Evolutionary conservation across 2,113 vertebrate species (phyloP), one percentile per base, ranked within the genome.

Genomic region (Melanerpes aurifrons): DNA sequence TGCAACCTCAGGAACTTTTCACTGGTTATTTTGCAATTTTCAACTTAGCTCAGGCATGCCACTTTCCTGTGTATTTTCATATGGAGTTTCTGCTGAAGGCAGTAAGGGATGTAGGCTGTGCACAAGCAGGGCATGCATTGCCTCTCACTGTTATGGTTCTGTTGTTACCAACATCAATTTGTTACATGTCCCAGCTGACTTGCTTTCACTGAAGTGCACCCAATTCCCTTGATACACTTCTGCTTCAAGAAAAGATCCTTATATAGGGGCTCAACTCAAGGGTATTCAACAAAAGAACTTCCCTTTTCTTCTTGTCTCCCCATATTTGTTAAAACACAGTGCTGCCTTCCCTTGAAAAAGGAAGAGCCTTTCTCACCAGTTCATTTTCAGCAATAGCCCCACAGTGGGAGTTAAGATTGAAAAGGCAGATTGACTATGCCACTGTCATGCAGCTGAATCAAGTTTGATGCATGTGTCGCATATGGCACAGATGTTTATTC

Each of bases 121-220:
- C 29, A 11, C 56, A 53, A 24, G 21, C 43, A 71, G 40, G 48
- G 32, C 81, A 86, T 2, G 25, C 2, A 1, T 47, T 87, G 66
- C 66, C 31, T 74, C 76, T 66, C 26, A 74, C 72, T 96, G 66
- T 95, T 96, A 62, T 59, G 66, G 56, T 90, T 90, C 68, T 96
- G 93, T 90, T 95, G 87, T 94, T 94, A 90, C 81, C 89, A 95
- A 94, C 91, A 89, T 48, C 64, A 50, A 54, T 32, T 86, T 86
- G 21, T 89, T 59, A 37, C 69, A 75, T 35, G 57, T 21, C 64
- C 11, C 63, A 48, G 15, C 17, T 54, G 75, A 74, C 31, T 93
- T 71, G 43, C 47, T 77, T 89, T 80, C 68, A 54, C 32, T 87
- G 62, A n/a, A 56, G 29, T 83, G 69, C 26, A 91, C 76, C 16